Conservation (phyloP, 2,113 vertebrate genomes). For the Phalacrocorax pelagicus region DNA sequence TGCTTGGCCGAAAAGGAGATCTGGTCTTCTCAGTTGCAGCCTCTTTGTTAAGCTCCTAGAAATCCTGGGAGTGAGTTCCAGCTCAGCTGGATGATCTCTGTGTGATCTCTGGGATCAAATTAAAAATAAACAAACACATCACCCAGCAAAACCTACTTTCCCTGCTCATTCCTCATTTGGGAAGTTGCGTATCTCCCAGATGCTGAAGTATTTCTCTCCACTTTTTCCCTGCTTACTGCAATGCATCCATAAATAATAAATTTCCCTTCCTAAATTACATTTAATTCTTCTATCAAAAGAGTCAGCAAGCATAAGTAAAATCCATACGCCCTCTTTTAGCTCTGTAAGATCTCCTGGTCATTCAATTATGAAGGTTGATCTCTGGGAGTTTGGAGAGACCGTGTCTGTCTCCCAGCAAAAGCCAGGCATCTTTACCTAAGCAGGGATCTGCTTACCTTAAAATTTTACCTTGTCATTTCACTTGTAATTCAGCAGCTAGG, state of each 20-base stretch:
- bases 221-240: background rate
- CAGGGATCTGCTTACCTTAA: background rate
- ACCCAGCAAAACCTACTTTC: background rate
- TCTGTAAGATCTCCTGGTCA: background rate
- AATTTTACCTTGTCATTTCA: background rate
- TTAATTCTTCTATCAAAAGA: background rate
- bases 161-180: background rate
- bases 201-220: background rate
- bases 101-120: background rate
- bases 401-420: background rate
- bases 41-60: background rate
- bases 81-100: background rate
- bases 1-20: background rate
- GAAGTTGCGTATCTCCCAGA: background rate
- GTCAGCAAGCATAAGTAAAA: background rate
- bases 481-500: background rate
- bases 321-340: background rate
- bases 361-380: background rate
- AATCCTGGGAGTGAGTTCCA: background rate
- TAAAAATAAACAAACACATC: background rate
- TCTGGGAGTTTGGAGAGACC: background rate
- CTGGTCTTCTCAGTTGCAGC: background rate
- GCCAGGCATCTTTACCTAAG: background rate
- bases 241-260: background rate
- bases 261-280: background rate